Evolutionary conservation across 1,140 invertebrate species (phyloP).

Genomic region (Polypedilum pembai): DNA sequence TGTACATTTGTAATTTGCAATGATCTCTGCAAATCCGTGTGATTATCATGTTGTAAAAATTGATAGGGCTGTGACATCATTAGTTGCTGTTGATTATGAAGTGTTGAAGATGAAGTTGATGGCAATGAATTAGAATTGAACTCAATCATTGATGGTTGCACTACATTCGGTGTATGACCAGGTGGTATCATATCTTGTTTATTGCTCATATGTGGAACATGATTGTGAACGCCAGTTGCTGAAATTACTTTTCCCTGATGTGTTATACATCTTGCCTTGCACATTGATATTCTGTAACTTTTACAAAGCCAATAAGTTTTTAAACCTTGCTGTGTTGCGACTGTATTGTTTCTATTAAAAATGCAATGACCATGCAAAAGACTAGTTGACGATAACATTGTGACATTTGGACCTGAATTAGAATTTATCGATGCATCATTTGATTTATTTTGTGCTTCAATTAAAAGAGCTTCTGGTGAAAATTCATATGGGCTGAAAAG

Average conservation of each 20-base stretch:
- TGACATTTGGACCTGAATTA: conserved; percentile 36
- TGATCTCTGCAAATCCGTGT: not conserved
- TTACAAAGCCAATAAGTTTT: conserved; percentile 45
- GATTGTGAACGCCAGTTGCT: conserved; percentile 43
- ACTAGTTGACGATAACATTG: conserved; percentile 43
- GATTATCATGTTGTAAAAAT: not conserved
- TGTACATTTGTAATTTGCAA: not conserved
- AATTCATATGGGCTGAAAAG: not conserved
- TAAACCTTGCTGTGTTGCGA: conserved; percentile 44
- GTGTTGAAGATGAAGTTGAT: not conserved
- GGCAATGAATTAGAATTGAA: not conserved
- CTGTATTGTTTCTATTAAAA: conserved; percentile 44
- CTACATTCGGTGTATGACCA: not conserved
- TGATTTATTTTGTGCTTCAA: not conserved
- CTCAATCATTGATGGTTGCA: not conserved
- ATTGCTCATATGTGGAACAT: conserved; percentile 40
- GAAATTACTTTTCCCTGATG: conserved; percentile 42
- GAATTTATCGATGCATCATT: not conserved
- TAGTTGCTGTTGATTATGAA: not conserved
- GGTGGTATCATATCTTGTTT: conserved; percentile 15
- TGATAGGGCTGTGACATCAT: not conserved
- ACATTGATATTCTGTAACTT: conserved; percentile 44
- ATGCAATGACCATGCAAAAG: conserved; percentile 43
- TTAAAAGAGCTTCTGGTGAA: not conserved
- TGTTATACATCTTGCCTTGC: conserved; percentile 42